phyloP scores from a whole-genome alignment of 2,888 invertebrate genomes.

The Polietes domitor region DNA sequence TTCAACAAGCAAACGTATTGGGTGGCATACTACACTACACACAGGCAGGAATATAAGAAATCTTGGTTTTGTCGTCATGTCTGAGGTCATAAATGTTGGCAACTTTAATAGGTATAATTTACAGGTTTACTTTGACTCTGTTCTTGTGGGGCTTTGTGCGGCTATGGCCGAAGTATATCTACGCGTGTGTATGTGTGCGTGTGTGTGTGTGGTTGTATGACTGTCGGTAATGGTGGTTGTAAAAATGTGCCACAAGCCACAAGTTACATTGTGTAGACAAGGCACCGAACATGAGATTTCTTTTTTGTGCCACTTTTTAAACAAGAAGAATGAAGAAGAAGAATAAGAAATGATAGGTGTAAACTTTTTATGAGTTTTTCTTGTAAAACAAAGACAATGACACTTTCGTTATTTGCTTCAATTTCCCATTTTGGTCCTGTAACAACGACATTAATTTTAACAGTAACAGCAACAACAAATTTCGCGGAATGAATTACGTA shows the following conservation, averaged over 20 bases:
- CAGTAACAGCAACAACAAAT: not conserved
- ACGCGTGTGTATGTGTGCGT: conserved; percentile 45
- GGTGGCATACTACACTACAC: not conserved
- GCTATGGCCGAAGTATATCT: not conserved
- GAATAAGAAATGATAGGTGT: conserved; percentile 18
- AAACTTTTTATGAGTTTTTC: conserved; percentile 29
- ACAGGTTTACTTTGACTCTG: conserved; percentile 57
- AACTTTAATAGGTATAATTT: conserved; percentile 74
- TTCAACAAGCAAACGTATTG: not conserved
- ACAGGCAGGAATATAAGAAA: not conserved
- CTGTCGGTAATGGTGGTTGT: not conserved
- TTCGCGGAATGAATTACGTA: not conserved
- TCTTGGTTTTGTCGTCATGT: conserved; percentile 70
- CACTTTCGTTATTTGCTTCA: conserved; percentile 18
- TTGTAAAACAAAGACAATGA: conserved; percentile 23
- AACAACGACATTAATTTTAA: conserved; percentile 18
- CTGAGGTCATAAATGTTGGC: conserved; percentile 75
- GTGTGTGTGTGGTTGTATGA: not conserved
- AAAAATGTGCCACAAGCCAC: conserved; percentile 57
- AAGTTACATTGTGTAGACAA: conserved; percentile 64
- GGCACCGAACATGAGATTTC: conserved; percentile 35
- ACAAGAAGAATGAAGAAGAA: not conserved
- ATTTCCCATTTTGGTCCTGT: conserved; percentile 17
- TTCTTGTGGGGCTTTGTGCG: conserved; percentile 36
- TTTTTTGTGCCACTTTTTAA: not conserved